Percentiles rank a stretch among this genome's conserved stretches.
Evolutionary conservation across 2,888 invertebrate genomes (phyloP).

Genomic region (Eurytoma californica): DNA sequence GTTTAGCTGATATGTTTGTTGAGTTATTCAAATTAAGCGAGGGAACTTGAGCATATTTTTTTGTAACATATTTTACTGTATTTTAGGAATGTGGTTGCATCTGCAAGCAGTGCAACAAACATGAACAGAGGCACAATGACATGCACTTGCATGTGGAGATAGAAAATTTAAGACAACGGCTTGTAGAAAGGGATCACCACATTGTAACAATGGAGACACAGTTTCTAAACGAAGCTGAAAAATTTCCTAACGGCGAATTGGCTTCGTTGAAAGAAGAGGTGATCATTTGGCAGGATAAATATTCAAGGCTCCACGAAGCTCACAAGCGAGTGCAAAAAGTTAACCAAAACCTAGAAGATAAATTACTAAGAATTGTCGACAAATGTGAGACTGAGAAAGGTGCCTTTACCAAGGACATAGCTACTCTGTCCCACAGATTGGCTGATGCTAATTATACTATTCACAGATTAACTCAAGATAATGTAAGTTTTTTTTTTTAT

Average conservation of each 20-base stretch:
- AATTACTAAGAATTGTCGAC: conserved; percentile 92
- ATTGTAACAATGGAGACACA: conserved; percentile 91
- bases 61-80: conserved; percentile 27
- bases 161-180: conserved; percentile 88
- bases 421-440: conserved; percentile 87
- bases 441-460: conserved; percentile 91
- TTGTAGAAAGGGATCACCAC: conserved; percentile 88
- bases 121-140: conserved; percentile 72
- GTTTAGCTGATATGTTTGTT: not conserved
- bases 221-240: conserved; percentile 84
- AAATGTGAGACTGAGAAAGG: conserved; percentile 93
- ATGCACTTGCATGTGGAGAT: conserved; percentile 91
- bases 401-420: conserved; percentile 90
- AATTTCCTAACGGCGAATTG: conserved; percentile 82
- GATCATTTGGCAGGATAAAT: conserved; percentile 93
- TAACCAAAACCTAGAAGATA: conserved; percentile 96
- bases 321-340: conserved; percentile 95
- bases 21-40: not conserved
- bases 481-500: conserved; percentile 78
- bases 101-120: conserved; percentile 76
- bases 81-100: conserved; percentile 80
- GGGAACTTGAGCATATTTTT: not conserved
- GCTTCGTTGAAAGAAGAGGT: conserved; percentile 89
- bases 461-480: conserved; percentile 89
- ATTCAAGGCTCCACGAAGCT: conserved; percentile 91